Base-by-base conservation (phyloP, 2,797 vertebrate genomes). In the Pseudochirops cupreus region DNA sequence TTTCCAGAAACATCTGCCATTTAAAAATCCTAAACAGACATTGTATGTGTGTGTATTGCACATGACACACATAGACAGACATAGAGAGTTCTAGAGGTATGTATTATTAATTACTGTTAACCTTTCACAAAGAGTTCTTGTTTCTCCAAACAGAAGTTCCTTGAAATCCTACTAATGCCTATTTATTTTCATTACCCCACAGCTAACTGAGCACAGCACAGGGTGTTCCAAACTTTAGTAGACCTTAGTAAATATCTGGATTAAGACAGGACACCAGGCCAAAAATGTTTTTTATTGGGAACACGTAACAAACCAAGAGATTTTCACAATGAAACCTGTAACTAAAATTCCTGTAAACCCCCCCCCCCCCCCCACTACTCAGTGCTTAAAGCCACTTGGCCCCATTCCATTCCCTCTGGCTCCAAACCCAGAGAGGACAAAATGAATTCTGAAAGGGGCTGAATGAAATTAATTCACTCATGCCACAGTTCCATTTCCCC, bases 281-380 rank as follows among this genome's bases (percentile, higher is more conserved):
- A n/a, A 55, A 55, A 91, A 91, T 39, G 56, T 62, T 96, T 97
- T 96, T 94, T 53, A 98, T 98, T 97, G 96, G 97, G 97, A 98
- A 98, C 96, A 97, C 94, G 91, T 98, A 98, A 98, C 96, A 98
- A 98, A 97, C 94, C 67, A 92, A 95, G 93, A 95, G 67, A 96
- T 94, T 94, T 55, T 97, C 96, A 97, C 97, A 98, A 98, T 95
- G 92, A 97, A 97, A 94, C 94, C 97, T 96, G 96, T 97, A 98
- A 98, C 96, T 92, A 96, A 94, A 92, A 97, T 18, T 91, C 56
- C 93, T 93, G 56, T 96, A 96, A 59, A 56, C 94, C 92, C 90
- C 39, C 58, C 58, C 94, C 92, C 90, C 39, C 58, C 46, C 46
- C 94, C 91, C 13, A 33, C 16, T 11, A 96, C 56, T 94, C 93